Percentiles rank a stretch among this genome's conserved stretches.
Evolutionary conservation across 2,113 vertebrate species (phyloP).

Genomic region (Neodon shergylaensis): DNA sequence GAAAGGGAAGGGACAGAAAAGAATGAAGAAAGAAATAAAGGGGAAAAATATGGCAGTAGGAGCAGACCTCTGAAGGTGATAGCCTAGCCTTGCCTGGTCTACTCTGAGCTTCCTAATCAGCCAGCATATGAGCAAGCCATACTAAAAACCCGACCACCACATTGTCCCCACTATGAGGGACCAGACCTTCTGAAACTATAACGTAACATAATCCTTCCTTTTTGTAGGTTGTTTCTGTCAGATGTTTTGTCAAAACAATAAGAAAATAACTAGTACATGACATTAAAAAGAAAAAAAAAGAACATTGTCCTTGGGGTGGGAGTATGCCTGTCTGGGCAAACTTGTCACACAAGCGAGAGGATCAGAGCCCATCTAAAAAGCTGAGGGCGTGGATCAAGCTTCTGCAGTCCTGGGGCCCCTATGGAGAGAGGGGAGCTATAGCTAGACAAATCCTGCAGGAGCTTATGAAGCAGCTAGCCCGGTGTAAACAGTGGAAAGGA

Average conservation of each 20-base stretch:
- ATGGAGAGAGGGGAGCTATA: background rate
- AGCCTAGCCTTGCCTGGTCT: background rate
- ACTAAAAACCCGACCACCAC: too few relatives aligned
- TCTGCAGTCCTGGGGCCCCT: background rate
- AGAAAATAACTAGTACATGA: background rate
- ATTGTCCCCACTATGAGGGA: background rate
- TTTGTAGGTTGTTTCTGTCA: background rate
- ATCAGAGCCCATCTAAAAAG: background rate
- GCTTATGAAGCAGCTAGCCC: background rate
- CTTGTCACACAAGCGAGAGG: background rate
- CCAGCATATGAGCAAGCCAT: background rate
- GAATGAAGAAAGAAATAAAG: background rate
- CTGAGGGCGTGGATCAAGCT: too few relatives aligned
- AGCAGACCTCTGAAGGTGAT: too few relatives aligned
- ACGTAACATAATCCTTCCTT: background rate
- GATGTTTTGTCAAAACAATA: background rate
- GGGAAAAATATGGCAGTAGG: background rate
- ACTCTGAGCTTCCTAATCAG: background rate
- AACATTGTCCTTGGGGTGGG: background rate
- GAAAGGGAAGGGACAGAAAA: background rate
- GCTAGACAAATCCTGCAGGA: background rate
- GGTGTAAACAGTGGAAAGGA: background rate
- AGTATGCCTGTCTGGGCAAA: background rate
- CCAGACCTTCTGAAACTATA: background rate
- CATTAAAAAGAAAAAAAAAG: background rate